These are phyloP conservation scores for Aplocera efformata DNA, from an alignment of 2,888 invertebrate genomes.

Conservation along the genomic window DNA sequence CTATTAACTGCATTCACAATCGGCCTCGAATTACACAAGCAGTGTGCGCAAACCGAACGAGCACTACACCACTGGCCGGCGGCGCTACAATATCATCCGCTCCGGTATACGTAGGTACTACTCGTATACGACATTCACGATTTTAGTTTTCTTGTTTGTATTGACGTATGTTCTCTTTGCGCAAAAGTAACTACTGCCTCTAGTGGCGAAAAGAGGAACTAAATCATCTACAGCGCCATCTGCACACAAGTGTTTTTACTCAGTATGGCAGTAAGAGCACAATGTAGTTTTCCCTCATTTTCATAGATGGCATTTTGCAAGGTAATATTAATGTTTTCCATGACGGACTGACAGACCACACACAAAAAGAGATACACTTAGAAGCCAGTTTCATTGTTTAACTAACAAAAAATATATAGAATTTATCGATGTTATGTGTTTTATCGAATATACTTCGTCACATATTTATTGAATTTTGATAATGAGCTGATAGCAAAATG, in stretches of 20 bases:
- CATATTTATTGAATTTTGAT: no score
- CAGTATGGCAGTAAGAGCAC: background rate
- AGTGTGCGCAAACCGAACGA: slow-evolving; percentile 63
- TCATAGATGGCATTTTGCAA: no score
- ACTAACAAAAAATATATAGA: no score
- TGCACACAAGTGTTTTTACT: slow-evolving; percentile 11
- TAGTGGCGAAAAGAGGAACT: slow-evolving; percentile 24
- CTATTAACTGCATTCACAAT: slow-evolving; percentile 57
- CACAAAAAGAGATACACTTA: no score
- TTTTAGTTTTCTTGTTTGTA: slow-evolving; percentile 68
- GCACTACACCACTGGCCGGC: slow-evolving; percentile 58
- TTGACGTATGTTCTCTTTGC: slow-evolving; percentile 68
- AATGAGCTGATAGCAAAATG: no score
- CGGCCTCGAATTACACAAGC: slow-evolving; percentile 64
- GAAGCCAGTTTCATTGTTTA: no score
- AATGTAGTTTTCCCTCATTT: no score
- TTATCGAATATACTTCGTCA: no score
- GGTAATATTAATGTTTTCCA: no score
- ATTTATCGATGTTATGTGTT: no score
- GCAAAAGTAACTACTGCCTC: slow-evolving; percentile 49
- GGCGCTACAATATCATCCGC: slow-evolving; percentile 53
- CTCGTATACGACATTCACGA: slow-evolving; percentile 58
- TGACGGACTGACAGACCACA: no score
- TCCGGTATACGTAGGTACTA: slow-evolving; percentile 26
- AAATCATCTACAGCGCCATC: slow-evolving; percentile 35